Conservation (phyloP, 2,888 invertebrate species). For the Copidosoma aretas region DNA sequence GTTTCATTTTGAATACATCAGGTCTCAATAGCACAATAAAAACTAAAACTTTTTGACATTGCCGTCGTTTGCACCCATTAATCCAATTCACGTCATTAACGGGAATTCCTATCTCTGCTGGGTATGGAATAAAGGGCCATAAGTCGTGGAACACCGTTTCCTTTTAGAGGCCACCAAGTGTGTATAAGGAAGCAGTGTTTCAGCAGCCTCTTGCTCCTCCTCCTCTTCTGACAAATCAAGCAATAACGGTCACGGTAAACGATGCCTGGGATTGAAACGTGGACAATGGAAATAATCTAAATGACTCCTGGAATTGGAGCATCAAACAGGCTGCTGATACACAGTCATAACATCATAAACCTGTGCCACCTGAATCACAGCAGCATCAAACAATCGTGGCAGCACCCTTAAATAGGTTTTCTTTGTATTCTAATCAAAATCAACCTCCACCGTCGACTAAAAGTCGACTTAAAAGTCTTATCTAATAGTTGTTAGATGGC, state of each 20-base stretch:
- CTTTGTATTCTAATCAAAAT: constrained; percentile 48
- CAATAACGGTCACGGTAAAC: constrained; percentile 41
- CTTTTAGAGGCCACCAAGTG: constrained; percentile 42
- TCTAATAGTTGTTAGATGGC: no score
- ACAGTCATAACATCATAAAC: constrained; percentile 38
- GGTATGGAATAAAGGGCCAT: constrained; percentile 55
- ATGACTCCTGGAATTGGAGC: constrained; percentile 61
- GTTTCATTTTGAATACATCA: no score
- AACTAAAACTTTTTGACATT: no score
- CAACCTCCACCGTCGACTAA: constrained; percentile 47
- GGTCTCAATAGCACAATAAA: no score
- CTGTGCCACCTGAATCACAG: constrained; percentile 16
- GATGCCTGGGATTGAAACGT: constrained; percentile 57
- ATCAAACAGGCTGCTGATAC: constrained; percentile 54
- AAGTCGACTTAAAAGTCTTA: no score
- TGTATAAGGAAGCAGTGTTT: constrained; percentile 45
- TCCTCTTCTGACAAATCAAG: constrained; percentile 43
- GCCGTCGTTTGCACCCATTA: no score
- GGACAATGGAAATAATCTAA: constrained; percentile 52
- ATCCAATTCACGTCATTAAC: no score
- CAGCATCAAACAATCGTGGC: constrained; percentile 40
- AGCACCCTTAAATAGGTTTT: constrained; percentile 43
- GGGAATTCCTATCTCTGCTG: no score
- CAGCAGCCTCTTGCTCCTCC: constrained; percentile 47
- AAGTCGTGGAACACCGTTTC: constrained; percentile 52